These are phyloP conservation scores for Salticus scenicus DNA, from an alignment of 2,888 invertebrate genomes.

Conservation along the genomic window DNA sequence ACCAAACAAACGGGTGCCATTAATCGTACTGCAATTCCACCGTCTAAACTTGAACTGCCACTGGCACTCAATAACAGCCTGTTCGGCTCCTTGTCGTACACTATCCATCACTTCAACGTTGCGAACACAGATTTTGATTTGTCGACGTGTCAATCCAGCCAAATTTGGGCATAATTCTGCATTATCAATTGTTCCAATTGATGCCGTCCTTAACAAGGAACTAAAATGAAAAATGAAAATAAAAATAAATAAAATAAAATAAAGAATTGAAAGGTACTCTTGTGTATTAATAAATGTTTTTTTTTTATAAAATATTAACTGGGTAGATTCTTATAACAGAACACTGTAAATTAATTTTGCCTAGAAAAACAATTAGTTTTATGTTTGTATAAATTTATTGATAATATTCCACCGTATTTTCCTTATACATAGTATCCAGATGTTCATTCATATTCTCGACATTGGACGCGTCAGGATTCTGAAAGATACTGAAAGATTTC, in stretches of 20 bases:
- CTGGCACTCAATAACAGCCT: conserved; percentile 78
- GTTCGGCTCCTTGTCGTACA: conserved; percentile 76
- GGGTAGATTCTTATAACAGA: too few relatives aligned
- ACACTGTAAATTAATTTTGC: too few relatives aligned
- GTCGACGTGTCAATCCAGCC: conserved; percentile 75
- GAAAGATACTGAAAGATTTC: too few relatives aligned
- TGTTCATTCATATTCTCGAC: too few relatives aligned
- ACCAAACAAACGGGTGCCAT: conserved; percentile 68
- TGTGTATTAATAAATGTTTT: too few relatives aligned
- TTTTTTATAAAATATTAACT: too few relatives aligned
- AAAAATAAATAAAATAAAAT: not conserved
- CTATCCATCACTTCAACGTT: conserved; percentile 77
- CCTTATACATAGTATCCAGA: too few relatives aligned
- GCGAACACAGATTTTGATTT: conserved; percentile 75
- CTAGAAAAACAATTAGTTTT: too few relatives aligned
- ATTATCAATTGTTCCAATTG: conserved; percentile 66
- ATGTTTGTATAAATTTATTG: too few relatives aligned
- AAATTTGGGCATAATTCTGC: conserved; percentile 74
- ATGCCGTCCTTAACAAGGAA: conserved; percentile 68
- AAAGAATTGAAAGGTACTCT: too few relatives aligned
- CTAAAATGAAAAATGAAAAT: conserved; percentile 34
- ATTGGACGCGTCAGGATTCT: too few relatives aligned
- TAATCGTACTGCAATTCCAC: conserved; percentile 76
- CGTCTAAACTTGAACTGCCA: conserved; percentile 77
- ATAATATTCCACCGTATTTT: too few relatives aligned